A percentile compares a stretch with the other conserved stretches of the same genome.
phyloP scores from a whole-genome alignment of 2,888 invertebrate species.

The Pristionchus mayeri region DNA sequence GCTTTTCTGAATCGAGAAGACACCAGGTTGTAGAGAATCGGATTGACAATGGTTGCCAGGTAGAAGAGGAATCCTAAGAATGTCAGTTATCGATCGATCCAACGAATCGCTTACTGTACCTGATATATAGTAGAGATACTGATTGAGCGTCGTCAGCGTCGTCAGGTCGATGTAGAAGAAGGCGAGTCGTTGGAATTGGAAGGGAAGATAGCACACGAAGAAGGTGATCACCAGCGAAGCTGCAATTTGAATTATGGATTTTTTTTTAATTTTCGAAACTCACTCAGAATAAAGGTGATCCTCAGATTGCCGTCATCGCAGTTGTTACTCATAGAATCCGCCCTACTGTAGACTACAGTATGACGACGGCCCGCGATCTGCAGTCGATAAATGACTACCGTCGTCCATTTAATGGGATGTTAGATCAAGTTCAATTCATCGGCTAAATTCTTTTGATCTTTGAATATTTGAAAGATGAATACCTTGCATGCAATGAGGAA shows the following conservation, averaged over 20 bases:
- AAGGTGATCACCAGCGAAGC: conserved; percentile 65
- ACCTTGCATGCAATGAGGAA: conserved; percentile 59
- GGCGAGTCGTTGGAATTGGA: conserved; percentile 65
- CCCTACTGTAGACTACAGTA: conserved; percentile 20
- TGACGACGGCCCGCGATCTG: conserved; percentile 35
- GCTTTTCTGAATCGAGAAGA: conserved; percentile 64
- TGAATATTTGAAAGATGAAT: neutral
- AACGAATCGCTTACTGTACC: too few species aligned
- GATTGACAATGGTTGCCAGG: conserved; percentile 65
- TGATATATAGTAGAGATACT: conserved; percentile 66
- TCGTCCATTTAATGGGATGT: neutral
- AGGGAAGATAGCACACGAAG: conserved; percentile 69
- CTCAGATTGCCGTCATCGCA: conserved; percentile 50
- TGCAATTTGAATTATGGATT: conserved; percentile 52
- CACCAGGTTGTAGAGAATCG: conserved; percentile 66
- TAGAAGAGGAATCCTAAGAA: conserved; percentile 66
- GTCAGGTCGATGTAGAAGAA: conserved; percentile 65
- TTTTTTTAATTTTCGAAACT: neutral
- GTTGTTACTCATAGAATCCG: conserved; percentile 14
- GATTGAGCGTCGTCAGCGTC: conserved; percentile 56
- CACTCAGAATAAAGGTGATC: conserved; percentile 56
- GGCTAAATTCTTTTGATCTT: neutral
- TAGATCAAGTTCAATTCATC: neutral
- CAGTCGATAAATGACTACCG: neutral
- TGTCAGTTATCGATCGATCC: conserved; percentile 47